These are phyloP conservation scores for Prostheceraeus crozeri DNA, from an alignment of 2,888 invertebrate species.

Conservation along the genomic window DNA sequence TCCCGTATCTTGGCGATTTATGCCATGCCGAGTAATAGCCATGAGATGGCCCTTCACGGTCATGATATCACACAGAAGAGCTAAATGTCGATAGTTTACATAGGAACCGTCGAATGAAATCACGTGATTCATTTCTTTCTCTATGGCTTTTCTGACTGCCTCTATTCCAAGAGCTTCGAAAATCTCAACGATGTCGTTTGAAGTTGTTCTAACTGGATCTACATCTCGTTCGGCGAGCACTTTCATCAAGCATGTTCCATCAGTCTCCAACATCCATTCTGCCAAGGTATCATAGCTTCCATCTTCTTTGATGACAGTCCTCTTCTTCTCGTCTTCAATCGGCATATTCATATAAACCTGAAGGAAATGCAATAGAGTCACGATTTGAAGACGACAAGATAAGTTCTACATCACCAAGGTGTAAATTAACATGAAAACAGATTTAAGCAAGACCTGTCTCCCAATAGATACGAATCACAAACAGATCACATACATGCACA, in stretches of 20 bases:
- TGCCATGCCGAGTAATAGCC: constrained; percentile 99
- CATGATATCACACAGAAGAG: constrained; percentile 98
- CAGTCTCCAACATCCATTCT: constrained; percentile 98
- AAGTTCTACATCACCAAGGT: too few species aligned
- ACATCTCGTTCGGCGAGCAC: constrained; percentile 88
- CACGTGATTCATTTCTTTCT: constrained; percentile 99
- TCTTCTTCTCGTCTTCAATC: constrained; percentile 92
- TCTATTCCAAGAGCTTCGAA: constrained; percentile 95
- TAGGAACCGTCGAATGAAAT: constrained; percentile 98
- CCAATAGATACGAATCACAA: too few species aligned
- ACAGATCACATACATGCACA: too few species aligned
- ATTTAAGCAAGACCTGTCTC: too few species aligned
- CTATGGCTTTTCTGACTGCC: constrained; percentile 96
- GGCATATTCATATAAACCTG: constrained; percentile 99
- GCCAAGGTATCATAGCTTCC: constrained; percentile 97
- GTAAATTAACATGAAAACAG: too few species aligned
- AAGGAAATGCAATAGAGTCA: too few species aligned
- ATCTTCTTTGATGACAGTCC: constrained; percentile 88
- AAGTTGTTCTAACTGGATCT: constrained; percentile 89
- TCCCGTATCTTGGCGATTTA: constrained; percentile 90
- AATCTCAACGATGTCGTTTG: constrained; percentile 99
- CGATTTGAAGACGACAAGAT: too few species aligned
- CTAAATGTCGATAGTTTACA: constrained; percentile 98
- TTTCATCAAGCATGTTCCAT: constrained; percentile 95
- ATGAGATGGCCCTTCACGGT: constrained; percentile 99